These are phyloP conservation scores for Dolichopus griseipennis DNA, from an alignment of 2,888 invertebrate species.

Conservation along the genomic window DNA sequence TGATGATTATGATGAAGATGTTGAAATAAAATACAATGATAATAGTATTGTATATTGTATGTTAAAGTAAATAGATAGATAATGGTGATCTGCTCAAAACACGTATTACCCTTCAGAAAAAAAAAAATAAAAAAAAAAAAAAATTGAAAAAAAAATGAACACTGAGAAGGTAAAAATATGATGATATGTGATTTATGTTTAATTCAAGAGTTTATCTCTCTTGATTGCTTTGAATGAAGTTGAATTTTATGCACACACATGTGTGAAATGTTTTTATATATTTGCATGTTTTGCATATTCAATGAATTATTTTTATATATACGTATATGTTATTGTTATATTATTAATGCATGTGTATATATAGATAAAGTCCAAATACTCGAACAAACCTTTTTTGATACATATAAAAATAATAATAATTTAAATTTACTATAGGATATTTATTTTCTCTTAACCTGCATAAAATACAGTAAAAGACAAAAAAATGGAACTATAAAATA, in stretches of 20 bases:
- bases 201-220: constrained; percentile 10
- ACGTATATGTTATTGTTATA: background rate
- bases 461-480: no score
- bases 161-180: background rate
- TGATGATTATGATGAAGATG: background rate
- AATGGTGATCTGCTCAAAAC: background rate
- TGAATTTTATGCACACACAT: constrained; percentile 6
- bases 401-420: no score
- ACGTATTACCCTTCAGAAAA: constrained; percentile 5
- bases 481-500: no score
- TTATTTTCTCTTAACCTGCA: no score
- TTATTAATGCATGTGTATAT: no score
- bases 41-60: background rate
- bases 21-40: background rate
- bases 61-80: background rate
- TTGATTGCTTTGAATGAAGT: constrained; percentile 5
- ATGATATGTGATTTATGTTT: constrained; percentile 10
- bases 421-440: no score
- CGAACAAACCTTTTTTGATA: no score
- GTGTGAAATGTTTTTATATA: constrained; percentile 2
- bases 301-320: background rate
- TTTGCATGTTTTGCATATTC: constrained; percentile 6
- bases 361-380: no score
- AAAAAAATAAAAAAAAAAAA: background rate
- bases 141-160: background rate